Conservation (phyloP, 2,797 vertebrate genomes). For the Lepus oiostolus region DNA sequence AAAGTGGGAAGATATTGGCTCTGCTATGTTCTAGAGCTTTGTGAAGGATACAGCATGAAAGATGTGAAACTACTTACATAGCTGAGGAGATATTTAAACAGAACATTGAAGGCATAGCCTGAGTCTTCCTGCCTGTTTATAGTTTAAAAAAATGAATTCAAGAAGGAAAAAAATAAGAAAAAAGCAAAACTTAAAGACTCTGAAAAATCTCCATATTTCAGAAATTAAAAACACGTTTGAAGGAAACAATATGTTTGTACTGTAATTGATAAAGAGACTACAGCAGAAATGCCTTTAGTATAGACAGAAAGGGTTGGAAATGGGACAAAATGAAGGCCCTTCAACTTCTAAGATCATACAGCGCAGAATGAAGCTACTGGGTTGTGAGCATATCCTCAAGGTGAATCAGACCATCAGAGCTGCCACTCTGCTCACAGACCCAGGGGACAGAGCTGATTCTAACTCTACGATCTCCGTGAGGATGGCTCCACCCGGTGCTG, state of each 20-base stretch:
- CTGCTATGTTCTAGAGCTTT: not conserved
- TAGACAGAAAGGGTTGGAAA: not conserved
- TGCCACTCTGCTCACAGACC: too few species aligned
- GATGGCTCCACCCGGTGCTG: not conserved
- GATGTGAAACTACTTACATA: not conserved
- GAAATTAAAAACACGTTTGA: not conserved
- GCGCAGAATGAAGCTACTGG: not conserved
- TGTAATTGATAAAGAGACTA: not conserved
- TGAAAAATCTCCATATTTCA: not conserved
- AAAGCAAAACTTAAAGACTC: not conserved
- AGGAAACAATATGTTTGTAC: not conserved
- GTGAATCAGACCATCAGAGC: not conserved
- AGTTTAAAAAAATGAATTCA: not conserved
- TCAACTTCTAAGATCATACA: not conserved
- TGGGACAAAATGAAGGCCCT: not conserved
- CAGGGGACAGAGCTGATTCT: too few species aligned
- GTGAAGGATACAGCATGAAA: not conserved
- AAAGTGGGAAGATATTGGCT: not conserved
- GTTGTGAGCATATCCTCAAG: not conserved
- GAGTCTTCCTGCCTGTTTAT: not conserved
- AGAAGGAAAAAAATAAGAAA: not conserved
- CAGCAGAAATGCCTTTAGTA: not conserved
- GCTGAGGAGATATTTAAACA: not conserved
- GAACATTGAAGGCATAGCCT: not conserved
- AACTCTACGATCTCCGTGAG: not conserved